Percentiles rank a stretch among this genome's conserved stretches.
Conservation (phyloP, 2,113 vertebrate genomes). For the Xiphorhynchus elegans region DNA sequence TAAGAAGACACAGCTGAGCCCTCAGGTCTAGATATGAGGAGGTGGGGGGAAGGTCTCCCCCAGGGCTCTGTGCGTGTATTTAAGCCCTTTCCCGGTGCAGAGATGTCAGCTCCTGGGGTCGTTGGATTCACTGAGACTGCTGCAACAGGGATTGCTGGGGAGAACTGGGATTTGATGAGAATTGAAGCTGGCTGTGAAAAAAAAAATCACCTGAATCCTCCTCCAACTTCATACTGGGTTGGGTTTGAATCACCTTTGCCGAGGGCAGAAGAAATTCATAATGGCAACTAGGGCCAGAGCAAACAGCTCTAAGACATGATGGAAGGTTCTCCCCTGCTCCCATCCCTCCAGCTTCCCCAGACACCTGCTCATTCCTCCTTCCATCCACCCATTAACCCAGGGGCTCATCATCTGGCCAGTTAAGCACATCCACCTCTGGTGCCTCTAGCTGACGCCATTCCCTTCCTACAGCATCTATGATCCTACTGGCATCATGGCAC, state of each 20-base stretch:
- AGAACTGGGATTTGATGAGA: not conserved
- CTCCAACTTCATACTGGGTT: not conserved
- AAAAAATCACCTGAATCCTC: not conserved
- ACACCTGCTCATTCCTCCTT: not conserved
- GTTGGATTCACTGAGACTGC: fast-evolving
- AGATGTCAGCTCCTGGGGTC: not conserved
- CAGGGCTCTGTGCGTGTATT: not conserved
- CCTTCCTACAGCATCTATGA: not conserved
- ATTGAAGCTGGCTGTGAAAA: not conserved
- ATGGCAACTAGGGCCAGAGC: not conserved
- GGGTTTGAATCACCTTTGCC: not conserved
- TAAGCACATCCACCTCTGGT: not conserved
- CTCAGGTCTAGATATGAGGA: not conserved
- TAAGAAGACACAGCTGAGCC: not conserved
- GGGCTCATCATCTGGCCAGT: not conserved
- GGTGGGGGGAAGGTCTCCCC: not conserved
- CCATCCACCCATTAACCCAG: not conserved
- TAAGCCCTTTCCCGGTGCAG: not conserved
- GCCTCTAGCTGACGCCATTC: not conserved
- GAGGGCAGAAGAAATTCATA: not conserved
- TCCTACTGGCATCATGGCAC: not conserved
- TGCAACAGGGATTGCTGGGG: not conserved
- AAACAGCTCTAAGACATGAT: not conserved
- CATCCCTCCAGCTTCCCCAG: not conserved
- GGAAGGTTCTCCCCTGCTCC: not conserved